Evolutionary conservation across 2,888 invertebrate genomes (phyloP).

Genomic region (Melieria picta): DNA sequence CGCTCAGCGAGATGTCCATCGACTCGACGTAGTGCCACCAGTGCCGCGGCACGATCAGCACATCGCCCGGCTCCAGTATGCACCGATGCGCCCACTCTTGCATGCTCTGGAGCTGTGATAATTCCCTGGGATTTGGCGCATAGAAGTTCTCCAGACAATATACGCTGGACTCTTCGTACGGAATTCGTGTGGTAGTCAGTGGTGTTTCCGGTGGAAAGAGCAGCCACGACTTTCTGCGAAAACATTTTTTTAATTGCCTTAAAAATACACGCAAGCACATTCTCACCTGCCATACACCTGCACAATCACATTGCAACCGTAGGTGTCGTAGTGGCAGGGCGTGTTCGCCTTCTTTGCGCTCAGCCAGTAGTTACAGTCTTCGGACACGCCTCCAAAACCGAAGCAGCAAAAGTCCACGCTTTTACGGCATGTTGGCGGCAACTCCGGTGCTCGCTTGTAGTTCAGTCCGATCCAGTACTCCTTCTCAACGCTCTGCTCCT

Average conservation of each 20-base stretch:
- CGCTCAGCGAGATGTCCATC: slow-evolving; percentile 73
- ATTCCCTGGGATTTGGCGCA: slow-evolving; percentile 67
- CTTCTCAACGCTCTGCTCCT: slow-evolving; percentile 51
- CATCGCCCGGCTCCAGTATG: slow-evolving; percentile 83
- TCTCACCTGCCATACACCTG: slow-evolving; percentile 85
- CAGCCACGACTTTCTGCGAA: slow-evolving; percentile 86
- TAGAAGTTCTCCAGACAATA: slow-evolving; percentile 87
- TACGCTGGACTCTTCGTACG: slow-evolving; percentile 96
- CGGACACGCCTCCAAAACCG: slow-evolving; percentile 76
- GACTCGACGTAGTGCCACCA: slow-evolving; percentile 99
- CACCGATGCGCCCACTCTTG: slow-evolving; percentile 67
- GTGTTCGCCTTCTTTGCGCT: slow-evolving; percentile 89
- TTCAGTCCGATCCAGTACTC: slow-evolving; percentile 57
- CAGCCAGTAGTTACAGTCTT: slow-evolving; percentile 89
- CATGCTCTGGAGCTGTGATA: slow-evolving; percentile 39
- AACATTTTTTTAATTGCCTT: slow-evolving; percentile 1
- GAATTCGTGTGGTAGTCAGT: slow-evolving; percentile 83
- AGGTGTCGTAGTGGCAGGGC: slow-evolving; percentile 93
- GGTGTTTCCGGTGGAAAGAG: slow-evolving; percentile 85
- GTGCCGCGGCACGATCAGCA: slow-evolving; percentile 85
- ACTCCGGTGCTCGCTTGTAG: slow-evolving; percentile 54
- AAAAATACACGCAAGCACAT: neutral
- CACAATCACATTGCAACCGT: slow-evolving; percentile 91
- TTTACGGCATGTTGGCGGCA: slow-evolving; percentile 59
- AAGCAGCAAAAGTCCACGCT: slow-evolving; percentile 74